Evolutionary conservation across 2,888 invertebrate genomes (phyloP).

Genomic region (Drosophila nigritarsus): DNA sequence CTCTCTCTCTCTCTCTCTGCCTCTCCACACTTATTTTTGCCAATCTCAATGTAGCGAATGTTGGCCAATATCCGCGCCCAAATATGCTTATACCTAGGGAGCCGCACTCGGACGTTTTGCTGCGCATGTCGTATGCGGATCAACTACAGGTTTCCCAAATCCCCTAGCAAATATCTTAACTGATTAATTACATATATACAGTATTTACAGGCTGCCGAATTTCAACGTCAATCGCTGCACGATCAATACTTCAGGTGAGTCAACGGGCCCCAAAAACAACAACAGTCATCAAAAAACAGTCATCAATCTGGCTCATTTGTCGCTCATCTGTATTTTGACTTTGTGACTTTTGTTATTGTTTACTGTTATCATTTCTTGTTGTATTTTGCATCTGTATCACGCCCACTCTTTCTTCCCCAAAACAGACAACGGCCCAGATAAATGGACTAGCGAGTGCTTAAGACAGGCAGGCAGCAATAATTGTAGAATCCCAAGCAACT

Average conservation of each 20-base stretch:
- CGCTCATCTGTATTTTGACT: slow-evolving; percentile 51
- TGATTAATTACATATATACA: slow-evolving; percentile 85
- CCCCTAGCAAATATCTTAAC: slow-evolving; percentile 71
- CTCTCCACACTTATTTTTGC: background rate
- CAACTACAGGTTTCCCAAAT: slow-evolving; percentile 85
- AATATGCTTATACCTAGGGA: slow-evolving; percentile 86
- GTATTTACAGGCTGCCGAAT: slow-evolving; percentile 86
- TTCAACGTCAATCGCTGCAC: slow-evolving; percentile 85
- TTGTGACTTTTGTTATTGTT: slow-evolving; percentile 57
- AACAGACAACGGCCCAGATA: slow-evolving; percentile 85
- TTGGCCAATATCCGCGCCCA: slow-evolving; percentile 85
- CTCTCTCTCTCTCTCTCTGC: slow-evolving; percentile 10
- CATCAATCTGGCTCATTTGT: slow-evolving; percentile 47
- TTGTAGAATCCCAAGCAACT: slow-evolving; percentile 76
- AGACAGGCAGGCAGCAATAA: slow-evolving; percentile 47
- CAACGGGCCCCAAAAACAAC: background rate
- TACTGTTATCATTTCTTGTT: slow-evolving; percentile 56
- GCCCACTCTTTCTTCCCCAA: slow-evolving; percentile 54
- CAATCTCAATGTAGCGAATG: slow-evolving; percentile 82
- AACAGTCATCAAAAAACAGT: slow-evolving; percentile 42
- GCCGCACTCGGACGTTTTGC: slow-evolving; percentile 85
- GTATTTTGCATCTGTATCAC: slow-evolving; percentile 67
- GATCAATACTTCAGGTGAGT: slow-evolving; percentile 85
- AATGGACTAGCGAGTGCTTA: slow-evolving; percentile 77
- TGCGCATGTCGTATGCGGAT: slow-evolving; percentile 86